These are phyloP conservation scores for Epizoanthus scotinus DNA, from an alignment of 92 coral and sea anemone species.

Conservation along the genomic window DNA sequence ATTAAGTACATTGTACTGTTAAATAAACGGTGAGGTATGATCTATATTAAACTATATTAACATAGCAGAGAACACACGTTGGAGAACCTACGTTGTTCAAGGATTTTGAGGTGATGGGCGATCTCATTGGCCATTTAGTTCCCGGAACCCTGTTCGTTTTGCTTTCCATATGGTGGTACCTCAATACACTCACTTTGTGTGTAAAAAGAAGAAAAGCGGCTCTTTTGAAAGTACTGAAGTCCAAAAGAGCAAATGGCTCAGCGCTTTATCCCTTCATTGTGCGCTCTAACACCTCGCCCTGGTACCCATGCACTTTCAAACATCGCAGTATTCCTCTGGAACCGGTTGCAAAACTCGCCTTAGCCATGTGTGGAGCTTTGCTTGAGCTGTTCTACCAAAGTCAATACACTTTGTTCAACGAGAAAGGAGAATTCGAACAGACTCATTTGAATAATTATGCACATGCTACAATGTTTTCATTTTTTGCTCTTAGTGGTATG, in stretches of 20 bases:
- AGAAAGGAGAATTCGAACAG: slow-evolving; percentile 52
- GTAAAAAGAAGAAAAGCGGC: neutral
- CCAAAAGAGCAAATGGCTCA: neutral
- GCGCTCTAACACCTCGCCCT: slow-evolving; percentile 6
- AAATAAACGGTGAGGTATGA: too few species aligned
- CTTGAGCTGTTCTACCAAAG: slow-evolving; percentile 59
- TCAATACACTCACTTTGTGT: slow-evolving; percentile 35
- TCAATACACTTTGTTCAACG: slow-evolving; percentile 64
- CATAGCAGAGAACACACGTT: too few species aligned
- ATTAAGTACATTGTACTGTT: too few species aligned
- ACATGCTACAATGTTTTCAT: slow-evolving; percentile 80
- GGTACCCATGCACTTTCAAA: slow-evolving; percentile 41
- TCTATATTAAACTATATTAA: too few species aligned
- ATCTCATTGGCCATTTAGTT: slow-evolving; percentile 68
- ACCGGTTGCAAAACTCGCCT: slow-evolving; percentile 61
- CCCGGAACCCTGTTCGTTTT: slow-evolving; percentile 69
- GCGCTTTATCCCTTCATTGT: neutral
- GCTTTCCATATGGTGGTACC: slow-evolving; percentile 71
- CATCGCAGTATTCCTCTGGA: slow-evolving; percentile 67
- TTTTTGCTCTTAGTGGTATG: slow-evolving; percentile 83
- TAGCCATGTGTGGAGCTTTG: slow-evolving; percentile 51
- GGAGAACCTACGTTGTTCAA: too few species aligned
- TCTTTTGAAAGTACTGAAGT: neutral
- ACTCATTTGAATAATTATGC: slow-evolving; percentile 70
- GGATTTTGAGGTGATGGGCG: slow-evolving; percentile 56